Percentiles rank a stretch among this genome's conserved stretches.
Evolutionary conservation across 2,888 invertebrate genomes (phyloP).

Genomic region (Oxyteleia sp.): DNA sequence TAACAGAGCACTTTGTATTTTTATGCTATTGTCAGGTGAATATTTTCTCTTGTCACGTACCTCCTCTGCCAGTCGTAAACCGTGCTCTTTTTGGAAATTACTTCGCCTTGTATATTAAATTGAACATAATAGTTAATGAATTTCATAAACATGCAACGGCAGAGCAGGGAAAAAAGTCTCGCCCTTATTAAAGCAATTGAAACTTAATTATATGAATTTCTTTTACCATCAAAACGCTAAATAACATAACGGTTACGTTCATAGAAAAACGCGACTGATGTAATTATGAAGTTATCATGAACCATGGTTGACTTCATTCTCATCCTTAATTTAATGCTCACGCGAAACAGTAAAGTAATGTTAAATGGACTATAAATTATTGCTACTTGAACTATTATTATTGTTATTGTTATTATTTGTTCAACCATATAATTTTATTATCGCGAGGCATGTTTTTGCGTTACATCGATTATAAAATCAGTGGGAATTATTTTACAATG

Average conservation of each 20-base stretch:
- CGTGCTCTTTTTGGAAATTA: conserved; percentile 47
- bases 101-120: conserved; percentile 27
- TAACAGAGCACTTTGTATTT: conserved; percentile 49
- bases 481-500: too few species aligned
- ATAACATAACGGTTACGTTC: conserved; percentile 28
- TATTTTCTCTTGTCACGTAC: conserved; percentile 58
- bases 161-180: conserved; percentile 2
- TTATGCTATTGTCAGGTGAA: conserved; percentile 58
- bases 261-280: too few species aligned
- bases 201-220: conserved; percentile 35
- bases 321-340: too few species aligned
- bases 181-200: conserved; percentile 24
- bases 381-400: too few species aligned
- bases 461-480: too few species aligned
- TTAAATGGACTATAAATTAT: too few species aligned
- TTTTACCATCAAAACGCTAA: conserved; percentile 18
- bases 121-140: conserved; percentile 50
- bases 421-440: too few species aligned
- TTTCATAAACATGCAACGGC: conserved; percentile 31
- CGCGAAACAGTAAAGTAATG: too few species aligned
- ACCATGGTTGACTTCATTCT: too few species aligned
- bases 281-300: too few species aligned
- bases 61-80: conserved; percentile 41
- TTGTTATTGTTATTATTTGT: too few species aligned
- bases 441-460: too few species aligned